A percentile compares a stretch with the other conserved stretches of the same genome.
These are phyloP conservation scores for Callaeas wilsoni DNA, from an alignment of 2,113 vertebrate species.

Conservation along the genomic window DNA sequence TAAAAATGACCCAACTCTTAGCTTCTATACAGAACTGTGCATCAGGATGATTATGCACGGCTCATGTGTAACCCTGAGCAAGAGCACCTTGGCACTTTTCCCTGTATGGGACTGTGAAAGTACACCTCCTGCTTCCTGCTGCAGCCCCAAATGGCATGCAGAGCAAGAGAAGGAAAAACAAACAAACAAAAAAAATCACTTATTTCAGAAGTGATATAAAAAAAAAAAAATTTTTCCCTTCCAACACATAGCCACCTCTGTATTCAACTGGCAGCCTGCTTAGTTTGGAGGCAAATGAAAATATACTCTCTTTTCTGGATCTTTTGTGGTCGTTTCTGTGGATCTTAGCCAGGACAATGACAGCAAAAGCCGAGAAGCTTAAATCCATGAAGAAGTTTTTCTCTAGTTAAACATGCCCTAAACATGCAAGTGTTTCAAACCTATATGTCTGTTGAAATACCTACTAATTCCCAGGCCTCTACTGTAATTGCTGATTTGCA, in stretches of 20 bases:
- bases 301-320: not conserved
- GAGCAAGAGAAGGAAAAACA: not conserved
- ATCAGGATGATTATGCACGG: not conserved
- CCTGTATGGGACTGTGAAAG: not conserved
- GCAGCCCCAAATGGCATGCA: not conserved
- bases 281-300: not conserved
- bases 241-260: not conserved
- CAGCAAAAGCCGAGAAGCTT: not conserved
- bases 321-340: not conserved
- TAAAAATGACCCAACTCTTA: not conserved
- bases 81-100: not conserved
- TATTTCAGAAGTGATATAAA: not conserved
- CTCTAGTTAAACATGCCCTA: not conserved
- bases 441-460: not conserved
- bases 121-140: not conserved
- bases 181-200: not conserved
- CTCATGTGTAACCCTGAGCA: not conserved
- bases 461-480: not conserved
- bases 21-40: not conserved
- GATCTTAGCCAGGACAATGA: not conserved
- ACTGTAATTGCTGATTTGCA: not conserved
- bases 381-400: not conserved
- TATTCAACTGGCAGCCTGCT: not conserved
- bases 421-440: not conserved
- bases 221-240: not conserved